Evolutionary conservation across 2,113 vertebrate species (phyloP), one percentile per base, ranked within the genome.

Genomic region (Pseudorectes ferrugineus): DNA sequence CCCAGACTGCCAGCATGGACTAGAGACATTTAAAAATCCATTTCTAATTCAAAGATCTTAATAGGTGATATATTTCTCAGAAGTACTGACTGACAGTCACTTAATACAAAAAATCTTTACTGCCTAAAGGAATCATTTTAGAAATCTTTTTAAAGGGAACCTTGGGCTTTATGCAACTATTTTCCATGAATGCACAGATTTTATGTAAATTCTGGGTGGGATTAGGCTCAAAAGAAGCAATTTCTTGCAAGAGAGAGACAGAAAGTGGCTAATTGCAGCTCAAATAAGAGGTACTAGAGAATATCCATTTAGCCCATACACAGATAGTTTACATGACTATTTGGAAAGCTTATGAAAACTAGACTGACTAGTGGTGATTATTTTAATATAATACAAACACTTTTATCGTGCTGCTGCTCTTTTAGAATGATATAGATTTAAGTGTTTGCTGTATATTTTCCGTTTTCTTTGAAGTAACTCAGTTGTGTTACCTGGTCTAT

Each of bases 31-130:
- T 85, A 82, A 85, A 95, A 96, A 89, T 79, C 62, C 33, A 54
- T 76, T 96, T 76, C 51, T 85, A 87, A 89, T 92, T 92, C 71
- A 72, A 57, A 86, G 33, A 43, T 85, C 40, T 62, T 88, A 87
- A 82, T 46, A 85, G 66, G 14, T 76, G 49, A 54, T 54, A 31
- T 14, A 65, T 89, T 82, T 93, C 75, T 91, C 38, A 80, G 65
- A 92, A 84, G 65, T 54, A 40, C 43, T 62, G 42, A 36, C 68
- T 87, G 46, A 40, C 10, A 82, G 29, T 73, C 54, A 79, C 65
- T 59, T 62, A 55, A 82, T 61, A 54, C 8, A 42, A 91, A 87
- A 84, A 87, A 63, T 7, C n/a, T 52, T 89, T 62, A 31, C 8
- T 83, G n/a, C 54, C 83, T 80, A 88, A 22, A 59, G 22, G 20